Evolutionary conservation across 2,113 vertebrate species (phyloP).

Genomic region (Pterocles burchelli): DNA sequence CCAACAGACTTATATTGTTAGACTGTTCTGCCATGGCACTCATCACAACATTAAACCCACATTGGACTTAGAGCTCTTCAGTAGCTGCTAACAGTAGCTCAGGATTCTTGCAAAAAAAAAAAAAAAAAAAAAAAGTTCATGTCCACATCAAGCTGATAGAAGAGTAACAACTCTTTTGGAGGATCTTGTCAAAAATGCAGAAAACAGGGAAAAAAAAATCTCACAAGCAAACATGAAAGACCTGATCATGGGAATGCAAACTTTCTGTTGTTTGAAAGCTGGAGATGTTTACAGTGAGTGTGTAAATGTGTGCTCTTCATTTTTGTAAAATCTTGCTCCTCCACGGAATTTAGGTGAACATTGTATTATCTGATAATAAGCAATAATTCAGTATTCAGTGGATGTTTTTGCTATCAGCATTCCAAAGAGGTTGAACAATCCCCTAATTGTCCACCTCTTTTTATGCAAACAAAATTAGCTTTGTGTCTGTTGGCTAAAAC

Average conservation of each 20-base stretch:
- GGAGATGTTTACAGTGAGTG: neutral
- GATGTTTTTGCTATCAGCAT: neutral
- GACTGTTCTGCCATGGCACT: conserved; percentile 78
- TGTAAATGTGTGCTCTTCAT: neutral
- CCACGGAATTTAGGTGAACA: neutral
- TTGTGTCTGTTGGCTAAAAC: neutral
- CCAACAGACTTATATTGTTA: conserved; percentile 92
- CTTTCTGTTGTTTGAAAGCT: neutral
- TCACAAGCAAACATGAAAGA: neutral
- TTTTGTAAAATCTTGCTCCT: neutral
- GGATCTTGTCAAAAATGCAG: neutral
- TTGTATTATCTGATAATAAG: neutral
- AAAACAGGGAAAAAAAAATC: neutral
- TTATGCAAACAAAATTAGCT: neutral
- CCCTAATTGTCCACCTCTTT: neutral
- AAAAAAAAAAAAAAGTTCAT: conserved; percentile 34
- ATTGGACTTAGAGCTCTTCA: conserved; percentile 57
- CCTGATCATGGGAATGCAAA: neutral
- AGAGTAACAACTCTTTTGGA: neutral
- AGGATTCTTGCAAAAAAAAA: conserved; percentile 7
- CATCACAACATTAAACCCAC: conserved; percentile 82
- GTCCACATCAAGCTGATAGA: neutral
- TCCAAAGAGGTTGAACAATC: neutral
- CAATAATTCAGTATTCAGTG: neutral
- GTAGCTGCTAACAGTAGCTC: conserved; percentile 18